Conservation (phyloP, 2,888 invertebrate genomes). For the Serripes groenlandicus region DNA sequence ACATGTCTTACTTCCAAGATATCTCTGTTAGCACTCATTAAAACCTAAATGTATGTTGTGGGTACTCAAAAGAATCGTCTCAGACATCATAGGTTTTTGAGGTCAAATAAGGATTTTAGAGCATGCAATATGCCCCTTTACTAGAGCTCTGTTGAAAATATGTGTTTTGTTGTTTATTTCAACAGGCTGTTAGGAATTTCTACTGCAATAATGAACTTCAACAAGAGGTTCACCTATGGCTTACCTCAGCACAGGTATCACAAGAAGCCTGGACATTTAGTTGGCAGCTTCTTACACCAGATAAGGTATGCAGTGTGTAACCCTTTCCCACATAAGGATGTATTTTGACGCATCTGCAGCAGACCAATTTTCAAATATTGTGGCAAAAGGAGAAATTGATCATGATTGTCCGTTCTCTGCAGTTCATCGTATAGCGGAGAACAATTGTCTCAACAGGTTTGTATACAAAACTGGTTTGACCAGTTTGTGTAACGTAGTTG, state of each 20-base stretch:
- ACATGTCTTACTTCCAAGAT: neutral
- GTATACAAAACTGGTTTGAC: too few species aligned
- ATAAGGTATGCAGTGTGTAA: slow-evolving; percentile 89
- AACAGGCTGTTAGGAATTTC: slow-evolving; percentile 84
- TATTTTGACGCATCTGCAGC: too few species aligned
- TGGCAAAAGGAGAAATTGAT: too few species aligned
- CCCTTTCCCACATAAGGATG: too few species aligned
- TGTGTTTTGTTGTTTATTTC: slow-evolving; percentile 13
- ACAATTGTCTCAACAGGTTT: too few species aligned
- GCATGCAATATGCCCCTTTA: neutral
- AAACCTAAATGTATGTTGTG: neutral
- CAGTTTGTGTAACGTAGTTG: too few species aligned
- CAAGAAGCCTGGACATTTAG: slow-evolving; percentile 97
- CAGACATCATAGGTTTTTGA: too few species aligned
- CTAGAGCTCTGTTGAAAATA: neutral
- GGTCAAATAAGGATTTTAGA: neutral
- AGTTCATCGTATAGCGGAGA: too few species aligned
- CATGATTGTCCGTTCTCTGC: too few species aligned
- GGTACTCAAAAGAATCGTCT: neutral
- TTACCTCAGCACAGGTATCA: slow-evolving; percentile 94
- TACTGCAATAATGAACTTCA: slow-evolving; percentile 81
- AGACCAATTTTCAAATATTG: too few species aligned
- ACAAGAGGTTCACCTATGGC: slow-evolving; percentile 91
- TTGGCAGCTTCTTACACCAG: slow-evolving; percentile 94
- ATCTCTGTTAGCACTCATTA: too few species aligned